These are phyloP conservation scores for Sinopyrophorus schimmeli DNA, from an alignment of 2,888 invertebrate genomes.

Conservation along the genomic window DNA sequence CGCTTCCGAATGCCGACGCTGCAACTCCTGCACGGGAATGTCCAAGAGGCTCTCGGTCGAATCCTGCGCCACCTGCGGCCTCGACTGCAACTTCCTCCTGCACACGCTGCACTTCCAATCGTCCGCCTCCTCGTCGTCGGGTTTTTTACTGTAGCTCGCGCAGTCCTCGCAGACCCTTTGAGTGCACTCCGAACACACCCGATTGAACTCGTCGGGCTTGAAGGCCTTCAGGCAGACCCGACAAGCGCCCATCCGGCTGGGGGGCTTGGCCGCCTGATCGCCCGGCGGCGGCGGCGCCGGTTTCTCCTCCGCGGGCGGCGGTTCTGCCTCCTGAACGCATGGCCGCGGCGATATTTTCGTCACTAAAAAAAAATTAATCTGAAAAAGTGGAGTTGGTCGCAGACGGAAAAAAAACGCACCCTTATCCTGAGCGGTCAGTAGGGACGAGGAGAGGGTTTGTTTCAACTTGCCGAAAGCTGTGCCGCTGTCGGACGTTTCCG, in stretches of 20 bases:
- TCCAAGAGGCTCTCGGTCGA: constrained; percentile 84
- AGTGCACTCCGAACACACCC: constrained; percentile 87
- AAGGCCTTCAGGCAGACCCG: constrained; percentile 86
- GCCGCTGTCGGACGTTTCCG: constrained; percentile 68
- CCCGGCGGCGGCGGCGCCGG: constrained; percentile 56
- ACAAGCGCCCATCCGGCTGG: constrained; percentile 76
- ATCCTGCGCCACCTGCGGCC: constrained; percentile 76
- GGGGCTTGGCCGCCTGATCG: constrained; percentile 72
- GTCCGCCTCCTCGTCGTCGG: constrained; percentile 81
- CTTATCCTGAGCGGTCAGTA: constrained; percentile 80
- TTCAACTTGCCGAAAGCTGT: constrained; percentile 80
- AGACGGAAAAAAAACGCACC: neutral
- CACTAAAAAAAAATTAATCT: constrained; percentile 56
- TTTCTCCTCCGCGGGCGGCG: constrained; percentile 54
- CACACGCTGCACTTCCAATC: constrained; percentile 91
- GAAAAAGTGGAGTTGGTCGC: neutral
- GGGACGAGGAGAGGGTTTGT: constrained; percentile 78
- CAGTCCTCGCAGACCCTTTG: constrained; percentile 92
- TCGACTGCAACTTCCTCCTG: constrained; percentile 74
- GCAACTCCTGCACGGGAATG: constrained; percentile 77
- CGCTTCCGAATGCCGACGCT: constrained; percentile 80
- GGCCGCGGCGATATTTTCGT: constrained; percentile 73
- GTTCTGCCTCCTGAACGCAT: constrained; percentile 58
- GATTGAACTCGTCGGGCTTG: constrained; percentile 85
- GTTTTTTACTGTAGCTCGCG: constrained; percentile 80